Evolutionary conservation across 2,113 vertebrate genomes (phyloP), one percentile per base, ranked within the genome.

Genomic region (Podarcis muralis): DNA sequence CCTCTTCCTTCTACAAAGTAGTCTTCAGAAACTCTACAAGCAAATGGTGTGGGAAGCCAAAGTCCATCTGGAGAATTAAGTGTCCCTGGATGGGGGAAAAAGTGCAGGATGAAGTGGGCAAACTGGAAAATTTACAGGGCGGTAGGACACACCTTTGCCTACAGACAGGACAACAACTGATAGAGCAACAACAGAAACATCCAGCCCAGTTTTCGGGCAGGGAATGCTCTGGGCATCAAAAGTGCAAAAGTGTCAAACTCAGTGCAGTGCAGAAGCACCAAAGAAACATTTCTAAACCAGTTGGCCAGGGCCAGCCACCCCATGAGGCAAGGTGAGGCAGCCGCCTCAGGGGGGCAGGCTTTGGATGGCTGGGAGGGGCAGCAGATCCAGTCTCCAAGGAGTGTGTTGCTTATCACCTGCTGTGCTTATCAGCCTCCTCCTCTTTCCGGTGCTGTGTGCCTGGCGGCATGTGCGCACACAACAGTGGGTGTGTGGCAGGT

Each of bases 21-120:
- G 88, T 97, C 84, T 93, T 95, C 37, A 98, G 96, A 89, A 98
- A 98, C 35, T 97, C 95, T 13, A 97, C 96, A 1, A 98, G 96
- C 84, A 98, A 93, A 89, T 98, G 97, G 79, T 97, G 97, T 0
- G 98, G 97, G 93, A 98, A 98, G 59, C 96, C 96, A 83, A 98
- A 98, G 90, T 98, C 98, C 95, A 98, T 95, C 87, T 97, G 97
- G 18, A 97, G 93, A n/a, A 98, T 84, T 75, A 96, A 27, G 1
- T 96, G 98, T 68, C 98, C 97, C 98, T 98, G 32, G 13, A 91
- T 86, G 83, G 0, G 2, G 3, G 5, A 4, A 65, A 15, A 78
- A 71, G 93, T 22, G 88, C 57, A 20, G 5, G 1, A 30, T 59
- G 0, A 1, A 86, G 25, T 12, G 23, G 48, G 57, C 5, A 5